A percentile compares a stretch with the other conserved stretches of the same genome.
These are phyloP conservation scores for Sylvilagus floridanus DNA, from an alignment of 2,797 vertebrate species.

Conservation along the genomic window DNA sequence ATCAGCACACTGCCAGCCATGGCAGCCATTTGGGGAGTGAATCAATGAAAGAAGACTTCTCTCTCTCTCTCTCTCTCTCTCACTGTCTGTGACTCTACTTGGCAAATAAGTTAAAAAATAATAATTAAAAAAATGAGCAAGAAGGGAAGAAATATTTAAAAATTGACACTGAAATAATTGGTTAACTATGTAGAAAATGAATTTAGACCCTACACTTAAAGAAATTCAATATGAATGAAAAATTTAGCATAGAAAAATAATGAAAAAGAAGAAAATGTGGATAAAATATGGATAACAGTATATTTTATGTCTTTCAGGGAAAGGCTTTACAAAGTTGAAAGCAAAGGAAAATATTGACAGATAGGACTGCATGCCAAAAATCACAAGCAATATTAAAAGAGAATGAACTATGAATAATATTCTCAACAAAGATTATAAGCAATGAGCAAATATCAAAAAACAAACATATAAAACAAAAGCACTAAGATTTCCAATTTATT, in stretches of 20 bases:
- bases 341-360: conserved; percentile 60
- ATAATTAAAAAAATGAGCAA: no score
- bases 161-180: conserved; percentile 49
- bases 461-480: conserved; percentile 59
- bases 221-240: conserved; percentile 39
- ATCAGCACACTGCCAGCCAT: no score
- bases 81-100: no score
- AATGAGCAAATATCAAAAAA: conserved; percentile 55
- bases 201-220: conserved; percentile 25
- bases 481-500: conserved; percentile 48
- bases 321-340: conserved; percentile 47
- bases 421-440: conserved; percentile 42
- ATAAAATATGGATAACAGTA: background rate
- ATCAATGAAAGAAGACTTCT: no score
- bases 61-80: no score
- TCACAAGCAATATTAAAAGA: conserved; percentile 66
- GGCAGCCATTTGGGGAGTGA: no score
- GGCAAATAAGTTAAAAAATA: no score
- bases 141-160: conserved; percentile 35
- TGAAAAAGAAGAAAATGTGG: background rate
- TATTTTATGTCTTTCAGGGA: conserved; percentile 45
- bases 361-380: conserved; percentile 16
- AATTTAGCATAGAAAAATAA: background rate
- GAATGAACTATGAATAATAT: conserved; percentile 51
- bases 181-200: conserved; percentile 67